phyloP scores from a whole-genome alignment of 1,140 invertebrate species.

The Carcinoscorpius rotundicauda region DNA sequence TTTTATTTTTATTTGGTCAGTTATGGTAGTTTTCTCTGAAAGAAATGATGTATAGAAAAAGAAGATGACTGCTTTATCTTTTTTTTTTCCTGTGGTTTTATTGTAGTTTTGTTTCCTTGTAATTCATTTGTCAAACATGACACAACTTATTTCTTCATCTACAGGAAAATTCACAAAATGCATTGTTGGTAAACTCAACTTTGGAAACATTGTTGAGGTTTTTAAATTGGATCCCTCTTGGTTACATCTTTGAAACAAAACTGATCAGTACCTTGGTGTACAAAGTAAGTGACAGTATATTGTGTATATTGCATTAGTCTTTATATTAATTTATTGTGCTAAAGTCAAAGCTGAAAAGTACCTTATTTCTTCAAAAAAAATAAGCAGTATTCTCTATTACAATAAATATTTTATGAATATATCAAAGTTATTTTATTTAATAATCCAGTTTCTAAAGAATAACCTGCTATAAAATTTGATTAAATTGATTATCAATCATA shows the following conservation, averaged over 20 bases:
- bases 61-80: too few species aligned
- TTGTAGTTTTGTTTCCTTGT: constrained; percentile 10
- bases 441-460: too few species aligned
- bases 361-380: too few species aligned
- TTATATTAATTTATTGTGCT: constrained; percentile 1
- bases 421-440: too few species aligned
- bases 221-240: constrained; percentile 98
- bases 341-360: too few species aligned
- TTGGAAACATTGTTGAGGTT: constrained; percentile 92
- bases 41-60: too few species aligned
- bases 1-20: too few species aligned
- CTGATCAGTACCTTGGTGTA: constrained; percentile 87
- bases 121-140: constrained; percentile 11
- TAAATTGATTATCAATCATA: too few species aligned
- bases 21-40: too few species aligned
- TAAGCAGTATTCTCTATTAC: too few species aligned
- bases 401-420: too few species aligned
- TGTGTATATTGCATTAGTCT: constrained; percentile 7
- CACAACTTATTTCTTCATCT: constrained; percentile 13
- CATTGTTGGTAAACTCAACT: constrained; percentile 81
- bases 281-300: constrained; percentile 46
- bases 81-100: not conserved
- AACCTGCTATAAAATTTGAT: too few species aligned
- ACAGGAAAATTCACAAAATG: constrained; percentile 90
- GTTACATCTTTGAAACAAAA: constrained; percentile 99